Evolutionary conservation across 2,888 invertebrate genomes (phyloP), one percentile per base, ranked within the genome.

Genomic region (Amorpha juglandis): DNA sequence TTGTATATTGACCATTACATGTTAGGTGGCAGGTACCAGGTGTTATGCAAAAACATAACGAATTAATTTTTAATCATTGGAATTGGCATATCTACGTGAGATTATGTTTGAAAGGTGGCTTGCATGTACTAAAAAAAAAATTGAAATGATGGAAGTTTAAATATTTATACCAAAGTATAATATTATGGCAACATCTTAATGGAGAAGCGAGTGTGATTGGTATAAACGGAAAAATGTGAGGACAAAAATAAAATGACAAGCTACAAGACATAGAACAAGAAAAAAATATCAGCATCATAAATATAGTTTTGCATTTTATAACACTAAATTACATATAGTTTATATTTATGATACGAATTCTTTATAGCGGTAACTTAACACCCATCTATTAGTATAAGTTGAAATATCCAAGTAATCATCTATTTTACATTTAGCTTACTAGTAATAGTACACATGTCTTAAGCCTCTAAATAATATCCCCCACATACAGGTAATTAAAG

Each of bases 51-150:
- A 3, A 27, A 27, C 27, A 27, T 27, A 27, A 27, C 4, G 27
- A 27, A 4, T 27, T 27, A 3, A 27, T 27, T 62, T 21, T 42
- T 68, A 62, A 68, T 68, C 62, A 38, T 67, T 19, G 3, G 27
- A 47, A 27, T 62, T 51, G 45, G 12, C 16, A 51, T 62, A n/a
- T n/a, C n/a, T n/a, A 68, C 70, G 70, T 77, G 75, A 81, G 78
- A 82, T 79, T 71, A 78, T 78, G 76, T 69, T 68, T 68, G 68
- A 77, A 71, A 65, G 68, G 63, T 70, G 68, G 69, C 69, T 47
- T 66, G 65, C 63, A 62, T 68, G 45, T 63, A 72, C 72, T 74
- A 67, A 68, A 73, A 63, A 51, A 62, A 62, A 21, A 64, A 12
- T 42, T 48, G 35, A 50, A 6, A n/a, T n/a, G 19, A 52, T 27